phyloP scores from a whole-genome alignment of 2,113 vertebrate species.

The Trochalopteron elliotii region DNA sequence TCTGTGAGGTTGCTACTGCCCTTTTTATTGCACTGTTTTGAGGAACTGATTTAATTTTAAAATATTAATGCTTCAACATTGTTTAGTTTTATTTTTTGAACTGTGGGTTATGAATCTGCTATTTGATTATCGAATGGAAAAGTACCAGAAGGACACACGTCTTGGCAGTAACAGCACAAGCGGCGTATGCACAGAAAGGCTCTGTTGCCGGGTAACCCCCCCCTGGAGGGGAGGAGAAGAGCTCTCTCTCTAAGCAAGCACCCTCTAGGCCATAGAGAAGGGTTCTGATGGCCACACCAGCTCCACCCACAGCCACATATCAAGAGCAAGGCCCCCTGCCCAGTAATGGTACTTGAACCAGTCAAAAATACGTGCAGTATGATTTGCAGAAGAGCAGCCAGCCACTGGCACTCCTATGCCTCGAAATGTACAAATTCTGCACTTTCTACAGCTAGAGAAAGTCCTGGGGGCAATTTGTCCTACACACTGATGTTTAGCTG shows the following conservation, averaged over 20 bases:
- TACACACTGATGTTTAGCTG: not conserved
- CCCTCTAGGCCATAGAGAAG: not conserved
- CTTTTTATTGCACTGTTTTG: not conserved
- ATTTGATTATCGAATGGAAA: not conserved
- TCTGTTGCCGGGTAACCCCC: not conserved
- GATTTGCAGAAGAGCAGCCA: not conserved
- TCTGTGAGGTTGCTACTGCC: not conserved
- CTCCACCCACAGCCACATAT: fast-evolving
- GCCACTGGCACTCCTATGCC: not conserved
- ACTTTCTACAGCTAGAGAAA: not conserved
- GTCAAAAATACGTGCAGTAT: fast-evolving
- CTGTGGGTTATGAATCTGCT: not conserved
- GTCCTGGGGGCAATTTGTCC: not conserved
- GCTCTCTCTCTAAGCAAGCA: not conserved
- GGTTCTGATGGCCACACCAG: not conserved
- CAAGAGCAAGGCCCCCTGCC: not conserved
- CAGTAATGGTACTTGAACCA: not conserved
- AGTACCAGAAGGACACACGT: not conserved
- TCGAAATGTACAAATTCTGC: not conserved
- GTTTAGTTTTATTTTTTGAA: not conserved
- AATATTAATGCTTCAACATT: not conserved
- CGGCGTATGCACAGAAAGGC: not conserved
- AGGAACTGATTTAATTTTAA: not conserved
- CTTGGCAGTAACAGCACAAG: not conserved
- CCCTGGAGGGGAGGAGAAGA: not conserved